phyloP scores from a whole-genome alignment of 2,797 vertebrate genomes.

The Gobionotothen gibberifrons region DNA sequence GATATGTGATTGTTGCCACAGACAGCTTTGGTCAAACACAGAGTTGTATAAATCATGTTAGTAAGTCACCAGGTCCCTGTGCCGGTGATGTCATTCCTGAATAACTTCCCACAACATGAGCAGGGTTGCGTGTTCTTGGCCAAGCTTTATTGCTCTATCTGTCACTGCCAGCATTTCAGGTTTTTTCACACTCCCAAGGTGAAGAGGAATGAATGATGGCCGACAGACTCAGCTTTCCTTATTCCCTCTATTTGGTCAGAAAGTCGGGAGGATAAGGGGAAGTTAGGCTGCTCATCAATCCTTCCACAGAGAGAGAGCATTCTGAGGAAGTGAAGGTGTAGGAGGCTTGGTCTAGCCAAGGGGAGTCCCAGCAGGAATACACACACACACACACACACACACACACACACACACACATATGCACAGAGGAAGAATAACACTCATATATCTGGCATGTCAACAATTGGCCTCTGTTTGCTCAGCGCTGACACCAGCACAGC shows the following conservation, averaged over 20 bases:
- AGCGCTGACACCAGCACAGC: slow-evolving; percentile 72
- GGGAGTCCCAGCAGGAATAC: slow-evolving; percentile 81
- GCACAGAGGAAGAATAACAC: slow-evolving; percentile 82
- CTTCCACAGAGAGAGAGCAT: slow-evolving; percentile 48
- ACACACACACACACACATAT: slow-evolving; percentile 55
- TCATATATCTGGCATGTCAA: slow-evolving; percentile 85
- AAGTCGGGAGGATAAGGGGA: slow-evolving; percentile 60
- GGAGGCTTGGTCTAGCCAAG: slow-evolving; percentile 77
- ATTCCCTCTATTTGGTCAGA: slow-evolving; percentile 64
- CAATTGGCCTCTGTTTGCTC: slow-evolving; percentile 84
- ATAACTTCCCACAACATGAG: slow-evolving; percentile 48
- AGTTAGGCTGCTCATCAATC: slow-evolving; percentile 65
- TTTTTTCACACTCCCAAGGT: slow-evolving; percentile 67
- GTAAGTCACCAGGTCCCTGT: slow-evolving; percentile 22
- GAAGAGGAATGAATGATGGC: slow-evolving; percentile 67
- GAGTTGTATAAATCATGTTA: slow-evolving; percentile 1
- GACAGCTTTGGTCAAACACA: background rate
- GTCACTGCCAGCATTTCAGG: slow-evolving; percentile 47
- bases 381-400: slow-evolving; percentile 65
- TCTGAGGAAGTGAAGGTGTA: slow-evolving; percentile 76
- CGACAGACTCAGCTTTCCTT: slow-evolving; percentile 46
- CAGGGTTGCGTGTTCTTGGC: slow-evolving; percentile 47
- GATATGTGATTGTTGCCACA: background rate
- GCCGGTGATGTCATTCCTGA: slow-evolving; percentile 36
- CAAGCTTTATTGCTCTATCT: slow-evolving; percentile 62